phyloP scores from a whole-genome alignment of 2,113 vertebrate species.

The Reinhardtius hippoglossoides region DNA sequence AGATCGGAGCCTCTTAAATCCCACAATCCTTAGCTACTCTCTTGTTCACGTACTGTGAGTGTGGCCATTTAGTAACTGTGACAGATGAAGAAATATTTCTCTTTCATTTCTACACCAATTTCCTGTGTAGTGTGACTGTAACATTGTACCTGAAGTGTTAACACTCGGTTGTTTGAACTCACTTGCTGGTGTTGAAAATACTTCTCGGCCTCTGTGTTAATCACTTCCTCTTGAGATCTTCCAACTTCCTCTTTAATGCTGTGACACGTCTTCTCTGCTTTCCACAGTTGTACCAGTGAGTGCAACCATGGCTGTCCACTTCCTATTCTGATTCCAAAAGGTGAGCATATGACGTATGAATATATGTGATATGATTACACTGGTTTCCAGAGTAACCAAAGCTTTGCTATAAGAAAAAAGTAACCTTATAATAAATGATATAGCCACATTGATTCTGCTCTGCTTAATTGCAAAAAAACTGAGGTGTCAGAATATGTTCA shows the following conservation, averaged over 20 bases:
- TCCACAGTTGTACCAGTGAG: conserved; percentile 57
- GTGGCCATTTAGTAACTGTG: neutral
- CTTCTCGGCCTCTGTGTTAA: neutral
- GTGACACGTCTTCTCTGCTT: conserved; percentile 43
- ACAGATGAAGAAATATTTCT: neutral
- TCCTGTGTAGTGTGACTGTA: neutral
- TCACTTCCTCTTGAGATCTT: conserved; percentile 58
- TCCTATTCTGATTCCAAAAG: fast-evolving
- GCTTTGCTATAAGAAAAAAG: no score
- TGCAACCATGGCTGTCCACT: conserved; percentile 33
- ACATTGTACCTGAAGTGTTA: neutral
- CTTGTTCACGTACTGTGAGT: neutral
- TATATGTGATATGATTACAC: no score
- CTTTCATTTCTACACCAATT: neutral
- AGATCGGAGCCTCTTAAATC: neutral
- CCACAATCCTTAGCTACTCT: neutral
- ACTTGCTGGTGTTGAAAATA: neutral
- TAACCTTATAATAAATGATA: no score
- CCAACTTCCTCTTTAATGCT: conserved; percentile 56
- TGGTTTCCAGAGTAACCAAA: no score
- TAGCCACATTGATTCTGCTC: no score
- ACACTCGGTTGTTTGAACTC: neutral
- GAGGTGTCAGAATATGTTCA: no score
- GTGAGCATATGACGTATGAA: conserved; percentile 34
- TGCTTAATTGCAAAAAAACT: no score